Base-by-base conservation (phyloP, 2,888 invertebrate genomes). In the Drosophila nr. medialis region DNA sequence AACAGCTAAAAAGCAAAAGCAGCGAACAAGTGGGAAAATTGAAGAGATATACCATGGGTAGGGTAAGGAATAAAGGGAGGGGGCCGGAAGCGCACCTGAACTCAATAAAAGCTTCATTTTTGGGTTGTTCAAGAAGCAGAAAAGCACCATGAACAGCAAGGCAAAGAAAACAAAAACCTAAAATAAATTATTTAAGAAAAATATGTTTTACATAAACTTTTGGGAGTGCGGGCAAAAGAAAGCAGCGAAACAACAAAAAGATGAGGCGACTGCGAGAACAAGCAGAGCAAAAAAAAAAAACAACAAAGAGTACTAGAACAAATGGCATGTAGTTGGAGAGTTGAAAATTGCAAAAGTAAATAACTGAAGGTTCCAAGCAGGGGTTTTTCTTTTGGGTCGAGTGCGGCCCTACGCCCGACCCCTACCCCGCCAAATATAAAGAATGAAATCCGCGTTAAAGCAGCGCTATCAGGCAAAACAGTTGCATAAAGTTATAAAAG, bases 51-150 rank as follows among this genome's bases (percentile, higher is more conserved):
- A 60, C 30, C 8, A 34, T 24, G 45, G 45, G 8, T 15, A 32
- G 18, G 54, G 11, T 32, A 48, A 36, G 38, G 15, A 5, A 42
- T 38, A 51, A 45, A 36, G 32, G 45, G 54, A 55, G 29, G 18
- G 11, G 51, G 34, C 51, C 2, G 42, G 69, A 63, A 72, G 71
- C 83, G 72, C 87, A 86, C 86, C 86, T 86, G 86, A 86, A 86
- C 86, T 89, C 86, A 86, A 86, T 86, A 86, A 86, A 86, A 89
- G 89, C 86, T 86, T 87, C 89, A 86, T 86, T 86, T 89, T 89
- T 73, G 79, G 85, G 81, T 86, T 89, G 82, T 81, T 86, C 82
- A 86, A 89, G 89, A 74, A 86, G 87, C 84, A 86, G 82, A 82
- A 89, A 84, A 86, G 79, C 69, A 75, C 45, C 15, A 15, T 15